Conservation (phyloP, 2,888 invertebrate genomes). For the Cynaeus angustus region DNA sequence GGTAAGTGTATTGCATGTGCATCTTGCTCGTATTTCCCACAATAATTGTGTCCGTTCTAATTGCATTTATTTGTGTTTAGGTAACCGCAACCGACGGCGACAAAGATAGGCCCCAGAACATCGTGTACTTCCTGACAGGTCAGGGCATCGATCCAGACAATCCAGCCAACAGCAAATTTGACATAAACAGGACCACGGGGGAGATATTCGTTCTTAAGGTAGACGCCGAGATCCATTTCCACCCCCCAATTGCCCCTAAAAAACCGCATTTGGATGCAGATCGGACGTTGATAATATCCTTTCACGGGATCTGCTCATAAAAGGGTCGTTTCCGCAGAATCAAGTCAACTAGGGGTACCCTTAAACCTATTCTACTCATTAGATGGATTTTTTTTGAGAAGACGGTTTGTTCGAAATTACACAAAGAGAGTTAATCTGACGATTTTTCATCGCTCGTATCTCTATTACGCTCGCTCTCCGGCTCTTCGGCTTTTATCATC, state of each 20-base stretch:
- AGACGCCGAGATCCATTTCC: conserved; percentile 65
- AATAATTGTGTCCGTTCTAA: conserved; percentile 6
- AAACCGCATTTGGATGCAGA: conserved; percentile 32
- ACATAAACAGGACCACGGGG: conserved; percentile 95
- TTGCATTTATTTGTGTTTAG: conserved; percentile 71
- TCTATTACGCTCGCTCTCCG: conserved; percentile 34
- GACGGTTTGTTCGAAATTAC: conserved; percentile 48
- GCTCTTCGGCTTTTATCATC: conserved; percentile 50
- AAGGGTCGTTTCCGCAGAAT: background rate
- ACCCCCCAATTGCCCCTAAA: background rate
- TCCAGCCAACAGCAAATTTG: conserved; percentile 96
- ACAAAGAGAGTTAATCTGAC: conserved; percentile 47
- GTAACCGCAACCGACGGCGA: conserved; percentile 97
- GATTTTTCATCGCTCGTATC: conserved; percentile 52
- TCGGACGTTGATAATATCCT: conserved; percentile 23
- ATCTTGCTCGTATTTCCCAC: conserved; percentile 1
- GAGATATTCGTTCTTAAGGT: conserved; percentile 97
- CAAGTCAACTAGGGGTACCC: background rate
- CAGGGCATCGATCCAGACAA: conserved; percentile 97
- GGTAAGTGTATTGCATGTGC: conserved; percentile 26
- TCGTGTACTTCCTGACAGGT: conserved; percentile 95
- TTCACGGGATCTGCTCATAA: conserved; percentile 3
- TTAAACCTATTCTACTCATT: conserved; percentile 8
- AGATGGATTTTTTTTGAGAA: conserved; percentile 2
- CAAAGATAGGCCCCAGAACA: conserved; percentile 94